phyloP scores from a whole-genome alignment of 2,797 vertebrate genomes.

The Microctenopoma lineatum region DNA sequence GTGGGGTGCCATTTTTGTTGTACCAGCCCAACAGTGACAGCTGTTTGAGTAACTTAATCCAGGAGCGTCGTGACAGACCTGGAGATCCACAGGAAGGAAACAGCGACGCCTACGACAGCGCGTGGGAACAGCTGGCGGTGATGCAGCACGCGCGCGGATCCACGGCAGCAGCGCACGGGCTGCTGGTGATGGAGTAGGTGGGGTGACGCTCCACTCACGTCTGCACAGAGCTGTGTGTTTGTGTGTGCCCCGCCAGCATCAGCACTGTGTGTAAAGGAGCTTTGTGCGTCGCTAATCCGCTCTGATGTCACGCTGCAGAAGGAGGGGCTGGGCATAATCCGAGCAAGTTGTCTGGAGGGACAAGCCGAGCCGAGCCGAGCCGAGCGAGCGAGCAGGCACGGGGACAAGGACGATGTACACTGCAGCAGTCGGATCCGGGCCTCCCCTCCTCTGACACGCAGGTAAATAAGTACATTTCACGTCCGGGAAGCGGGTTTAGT shows the following conservation, averaged over 20 bases:
- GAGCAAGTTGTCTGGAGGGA: constrained; percentile 61
- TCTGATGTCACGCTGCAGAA: constrained; percentile 80
- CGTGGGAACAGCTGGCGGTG: background rate
- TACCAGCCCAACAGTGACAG: background rate
- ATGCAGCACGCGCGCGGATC: constrained; percentile 35
- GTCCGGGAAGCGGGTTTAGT: constrained; percentile 5
- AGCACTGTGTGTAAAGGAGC: constrained; percentile 69
- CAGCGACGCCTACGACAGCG: constrained; percentile 53
- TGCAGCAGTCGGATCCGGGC: constrained; percentile 56
- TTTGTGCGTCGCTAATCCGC: constrained; percentile 82
- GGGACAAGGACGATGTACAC: constrained; percentile 49
- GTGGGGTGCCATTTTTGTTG: background rate
- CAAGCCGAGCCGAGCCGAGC: constrained; percentile 39
- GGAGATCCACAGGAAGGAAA: constrained; percentile 3
- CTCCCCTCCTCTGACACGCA: constrained; percentile 67
- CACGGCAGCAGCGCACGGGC: constrained; percentile 24
- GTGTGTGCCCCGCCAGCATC: constrained; percentile 40
- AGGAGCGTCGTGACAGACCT: too few relatives aligned
- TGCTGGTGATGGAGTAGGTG: constrained; percentile 42
- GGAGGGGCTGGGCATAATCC: constrained; percentile 80
- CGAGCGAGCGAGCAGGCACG: constrained; percentile 28
- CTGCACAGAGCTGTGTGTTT: constrained; percentile 13
- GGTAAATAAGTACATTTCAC: constrained; percentile 61
- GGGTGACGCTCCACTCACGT: constrained; percentile 30
- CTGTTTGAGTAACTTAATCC: background rate